These are phyloP conservation scores for Falco naumanni DNA, from an alignment of 2,797 vertebrate genomes.

Conservation along the genomic window DNA sequence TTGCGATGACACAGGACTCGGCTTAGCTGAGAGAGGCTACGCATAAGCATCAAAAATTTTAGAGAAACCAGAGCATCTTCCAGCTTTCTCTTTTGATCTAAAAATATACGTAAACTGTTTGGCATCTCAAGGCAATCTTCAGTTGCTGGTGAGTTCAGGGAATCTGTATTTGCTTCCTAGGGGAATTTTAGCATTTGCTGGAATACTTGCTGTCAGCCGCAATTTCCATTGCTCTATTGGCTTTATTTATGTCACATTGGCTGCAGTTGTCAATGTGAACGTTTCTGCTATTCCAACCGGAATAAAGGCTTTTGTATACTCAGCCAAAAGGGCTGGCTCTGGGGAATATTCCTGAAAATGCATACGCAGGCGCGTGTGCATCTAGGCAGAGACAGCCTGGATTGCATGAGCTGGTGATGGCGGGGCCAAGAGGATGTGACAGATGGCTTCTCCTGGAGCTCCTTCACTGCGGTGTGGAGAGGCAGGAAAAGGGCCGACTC, in stretches of 20 bases:
- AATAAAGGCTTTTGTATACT: conserved; percentile 28
- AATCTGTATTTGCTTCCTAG: conserved; percentile 5
- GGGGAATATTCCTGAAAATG: conserved; percentile 29
- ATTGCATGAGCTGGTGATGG: background rate
- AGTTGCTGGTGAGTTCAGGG: background rate
- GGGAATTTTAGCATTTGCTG: background rate
- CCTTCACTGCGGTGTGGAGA: rapidly evolving
- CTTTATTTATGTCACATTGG: background rate
- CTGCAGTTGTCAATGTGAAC: background rate
- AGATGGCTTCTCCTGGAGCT: background rate
- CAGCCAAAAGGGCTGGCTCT: conserved; percentile 27
- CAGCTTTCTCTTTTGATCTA: conserved; percentile 45
- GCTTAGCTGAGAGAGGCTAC: background rate
- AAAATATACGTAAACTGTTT: background rate
- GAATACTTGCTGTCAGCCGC: background rate
- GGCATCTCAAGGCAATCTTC: background rate
- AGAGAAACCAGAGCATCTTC: background rate
- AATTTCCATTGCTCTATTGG: background rate
- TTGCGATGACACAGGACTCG: background rate
- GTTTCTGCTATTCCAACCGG: background rate
- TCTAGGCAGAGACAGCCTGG: background rate
- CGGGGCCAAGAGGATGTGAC: background rate
- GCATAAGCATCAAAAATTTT: background rate
- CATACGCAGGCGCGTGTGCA: background rate
- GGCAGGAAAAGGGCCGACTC: background rate